Conservation (phyloP, 2,888 invertebrate genomes). For the Lithodes maja region DNA sequence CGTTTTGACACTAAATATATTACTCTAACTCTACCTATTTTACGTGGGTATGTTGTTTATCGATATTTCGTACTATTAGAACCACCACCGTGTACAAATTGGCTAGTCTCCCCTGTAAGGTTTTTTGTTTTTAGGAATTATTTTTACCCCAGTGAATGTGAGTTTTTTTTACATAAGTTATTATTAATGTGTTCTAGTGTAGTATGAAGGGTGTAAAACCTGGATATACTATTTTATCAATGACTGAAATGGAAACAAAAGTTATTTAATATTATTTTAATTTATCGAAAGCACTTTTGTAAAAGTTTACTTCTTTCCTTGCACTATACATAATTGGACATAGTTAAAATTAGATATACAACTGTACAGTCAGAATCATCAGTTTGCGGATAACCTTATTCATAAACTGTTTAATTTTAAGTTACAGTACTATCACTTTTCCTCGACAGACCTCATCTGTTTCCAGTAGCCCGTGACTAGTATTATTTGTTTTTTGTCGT, state of each 20-base stretch:
- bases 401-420: no score
- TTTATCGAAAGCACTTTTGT: conserved; percentile 30
- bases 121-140: conserved; percentile 13
- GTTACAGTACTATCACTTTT: no score
- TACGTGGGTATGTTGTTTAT: no score
- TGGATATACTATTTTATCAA: background rate
- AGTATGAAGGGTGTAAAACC: background rate
- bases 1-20: no score
- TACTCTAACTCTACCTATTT: no score
- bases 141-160: background rate
- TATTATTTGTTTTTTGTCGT: no score
- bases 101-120: background rate
- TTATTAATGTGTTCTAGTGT: background rate
- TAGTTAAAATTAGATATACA: conserved; percentile 60
- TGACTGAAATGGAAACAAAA: background rate
- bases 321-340: conserved; percentile 40
- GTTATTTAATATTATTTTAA: background rate
- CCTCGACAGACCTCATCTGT: no score
- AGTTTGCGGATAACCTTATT: no score
- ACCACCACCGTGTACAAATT: background rate
- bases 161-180: background rate
- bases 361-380: background rate
- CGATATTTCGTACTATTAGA: no score
- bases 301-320: conserved; percentile 26
- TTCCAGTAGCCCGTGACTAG: no score